A percentile compares a stretch with the other conserved stretches of the same genome.
Evolutionary conservation across 2,888 invertebrate genomes (phyloP).

Genomic region (Pterostichus niger): DNA sequence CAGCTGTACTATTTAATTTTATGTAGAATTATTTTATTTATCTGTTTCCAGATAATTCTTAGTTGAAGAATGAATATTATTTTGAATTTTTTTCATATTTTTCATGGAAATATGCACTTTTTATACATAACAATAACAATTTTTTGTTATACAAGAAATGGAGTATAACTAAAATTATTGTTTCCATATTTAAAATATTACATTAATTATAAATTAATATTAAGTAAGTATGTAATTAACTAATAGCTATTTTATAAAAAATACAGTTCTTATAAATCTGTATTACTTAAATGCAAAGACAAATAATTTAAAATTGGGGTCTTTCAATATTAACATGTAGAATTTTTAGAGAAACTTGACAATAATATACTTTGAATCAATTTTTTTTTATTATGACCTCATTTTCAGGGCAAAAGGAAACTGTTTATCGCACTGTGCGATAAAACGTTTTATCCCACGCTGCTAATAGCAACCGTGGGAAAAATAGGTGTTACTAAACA

Average conservation of each 20-base stretch:
- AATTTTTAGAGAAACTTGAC: too few species aligned
- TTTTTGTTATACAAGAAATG: neutral
- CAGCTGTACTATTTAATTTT: neutral
- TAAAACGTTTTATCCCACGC: too few species aligned
- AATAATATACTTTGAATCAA: too few species aligned
- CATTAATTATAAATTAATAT: constrained; percentile 21
- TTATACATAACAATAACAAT: neutral
- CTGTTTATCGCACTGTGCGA: too few species aligned
- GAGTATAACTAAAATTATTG: neutral
- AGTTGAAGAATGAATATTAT: constrained; percentile 1
- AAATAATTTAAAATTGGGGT: neutral
- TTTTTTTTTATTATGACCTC: too few species aligned
- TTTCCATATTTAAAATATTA: constrained; percentile 17
- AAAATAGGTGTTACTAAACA: too few species aligned
- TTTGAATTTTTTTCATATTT: neutral
- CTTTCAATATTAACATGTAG: too few species aligned
- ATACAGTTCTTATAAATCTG: constrained; percentile 23
- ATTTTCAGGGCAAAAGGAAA: too few species aligned
- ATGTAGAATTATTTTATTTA: neutral
- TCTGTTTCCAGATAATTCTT: neutral
- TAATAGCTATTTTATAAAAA: constrained; percentile 12
- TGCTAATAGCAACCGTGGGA: too few species aligned
- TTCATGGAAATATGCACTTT: neutral
- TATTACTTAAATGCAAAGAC: constrained; percentile 3
- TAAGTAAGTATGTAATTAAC: neutral